Evolutionary conservation across 92 coral and sea anemone species (phyloP).

Genomic region (Porites evermanni): DNA sequence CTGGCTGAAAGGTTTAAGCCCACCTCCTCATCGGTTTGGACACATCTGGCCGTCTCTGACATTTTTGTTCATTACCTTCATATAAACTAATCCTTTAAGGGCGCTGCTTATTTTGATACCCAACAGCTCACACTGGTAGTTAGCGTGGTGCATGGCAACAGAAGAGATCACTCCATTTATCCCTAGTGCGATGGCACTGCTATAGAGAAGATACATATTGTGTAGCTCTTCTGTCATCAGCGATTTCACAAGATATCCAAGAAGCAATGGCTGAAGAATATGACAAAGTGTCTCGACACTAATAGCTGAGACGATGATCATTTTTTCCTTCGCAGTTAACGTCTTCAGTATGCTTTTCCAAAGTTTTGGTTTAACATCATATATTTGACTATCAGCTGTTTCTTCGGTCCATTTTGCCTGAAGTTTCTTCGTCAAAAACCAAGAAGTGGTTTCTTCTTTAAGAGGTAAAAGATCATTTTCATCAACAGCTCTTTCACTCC

Average conservation of each 20-base stretch:
- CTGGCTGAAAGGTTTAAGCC: no score
- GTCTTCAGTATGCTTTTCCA: not conserved
- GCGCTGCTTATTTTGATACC: constrained; percentile 20
- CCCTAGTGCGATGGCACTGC: not conserved
- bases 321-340: not conserved
- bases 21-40: no score
- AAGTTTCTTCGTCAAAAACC: not conserved
- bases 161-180: not conserved
- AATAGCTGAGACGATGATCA: not conserved
- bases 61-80: not conserved
- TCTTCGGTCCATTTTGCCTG: not conserved
- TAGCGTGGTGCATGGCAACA: not conserved
- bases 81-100: constrained; percentile 16
- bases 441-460: not conserved
- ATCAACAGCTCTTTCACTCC: not conserved
- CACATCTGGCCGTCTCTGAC: not conserved
- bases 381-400: not conserved
- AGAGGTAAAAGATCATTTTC: not conserved
- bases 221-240: not conserved
- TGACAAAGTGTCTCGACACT: not conserved
- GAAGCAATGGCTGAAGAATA: not conserved
- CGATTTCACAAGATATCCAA: not conserved
- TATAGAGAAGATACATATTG: not conserved
- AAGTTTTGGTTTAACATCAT: not conserved
- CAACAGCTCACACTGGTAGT: not conserved